Conservation (phyloP, 2,888 invertebrate genomes). For the Monoplex corrugatus region DNA sequence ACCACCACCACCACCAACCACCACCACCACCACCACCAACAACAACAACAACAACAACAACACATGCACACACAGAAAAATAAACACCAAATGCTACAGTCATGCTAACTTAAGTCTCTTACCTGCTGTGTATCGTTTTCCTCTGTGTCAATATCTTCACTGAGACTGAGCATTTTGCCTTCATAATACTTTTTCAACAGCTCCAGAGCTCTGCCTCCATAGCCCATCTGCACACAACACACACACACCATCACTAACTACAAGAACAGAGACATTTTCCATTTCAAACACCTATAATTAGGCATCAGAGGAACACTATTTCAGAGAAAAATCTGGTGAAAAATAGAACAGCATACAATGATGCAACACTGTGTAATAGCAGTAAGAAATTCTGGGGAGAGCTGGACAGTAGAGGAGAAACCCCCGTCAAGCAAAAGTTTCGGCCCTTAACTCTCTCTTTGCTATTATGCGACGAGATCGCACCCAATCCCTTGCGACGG, state of each 20-base stretch:
- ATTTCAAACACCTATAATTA: too few species aligned
- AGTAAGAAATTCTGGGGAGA: not conserved
- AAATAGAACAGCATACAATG: not conserved
- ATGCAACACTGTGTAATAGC: not conserved
- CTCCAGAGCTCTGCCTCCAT: conserved; percentile 93
- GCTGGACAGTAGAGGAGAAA: not conserved
- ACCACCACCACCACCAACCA: too few species aligned
- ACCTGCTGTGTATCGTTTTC: conserved; percentile 40
- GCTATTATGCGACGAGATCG: too few species aligned
- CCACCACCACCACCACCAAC: too few species aligned
- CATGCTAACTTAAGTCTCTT: not conserved
- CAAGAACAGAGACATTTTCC: not conserved
- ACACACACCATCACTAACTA: not conserved
- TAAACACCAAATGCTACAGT: too few species aligned
- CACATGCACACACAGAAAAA: too few species aligned
- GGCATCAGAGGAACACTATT: too few species aligned
- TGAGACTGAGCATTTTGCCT: conserved; percentile 84
- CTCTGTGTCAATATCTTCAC: conserved; percentile 64
- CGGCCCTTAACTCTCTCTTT: not conserved
- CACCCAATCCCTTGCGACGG: too few species aligned
- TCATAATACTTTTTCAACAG: conserved; percentile 94
- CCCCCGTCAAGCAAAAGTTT: not conserved
- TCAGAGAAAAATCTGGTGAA: too few species aligned
- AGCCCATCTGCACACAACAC: conserved; percentile 91
- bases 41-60: too few species aligned